phyloP scores from a whole-genome alignment of 2,797 vertebrate genomes.

The Enteromius trimaculatus region DNA sequence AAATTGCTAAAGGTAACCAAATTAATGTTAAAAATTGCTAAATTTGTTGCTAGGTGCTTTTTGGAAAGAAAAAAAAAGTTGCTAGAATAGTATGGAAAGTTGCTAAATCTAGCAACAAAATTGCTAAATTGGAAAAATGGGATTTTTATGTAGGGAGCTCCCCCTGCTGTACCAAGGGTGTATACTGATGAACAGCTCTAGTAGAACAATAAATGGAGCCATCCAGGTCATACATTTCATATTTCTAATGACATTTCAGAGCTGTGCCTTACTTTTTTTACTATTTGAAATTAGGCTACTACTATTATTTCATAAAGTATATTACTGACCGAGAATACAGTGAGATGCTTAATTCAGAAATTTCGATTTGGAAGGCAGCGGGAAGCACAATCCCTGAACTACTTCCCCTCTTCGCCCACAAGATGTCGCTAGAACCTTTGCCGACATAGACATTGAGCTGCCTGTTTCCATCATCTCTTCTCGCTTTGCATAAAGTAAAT shows the following conservation, averaged over 20 bases:
- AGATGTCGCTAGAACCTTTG: slow-evolving; percentile 20
- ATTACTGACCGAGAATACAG: not conserved
- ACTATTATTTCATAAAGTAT: not conserved
- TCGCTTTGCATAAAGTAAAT: not conserved
- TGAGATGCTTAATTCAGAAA: not conserved
- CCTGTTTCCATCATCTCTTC: not conserved
- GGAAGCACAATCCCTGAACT: not conserved
- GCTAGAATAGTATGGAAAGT: too few species aligned
- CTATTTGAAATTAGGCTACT: not conserved
- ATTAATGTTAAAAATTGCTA: too few species aligned
- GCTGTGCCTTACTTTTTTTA: not conserved
- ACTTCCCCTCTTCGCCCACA: not conserved
- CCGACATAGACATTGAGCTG: not conserved
- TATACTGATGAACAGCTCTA: not conserved
- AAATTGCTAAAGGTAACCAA: too few species aligned
- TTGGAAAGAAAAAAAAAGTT: too few species aligned
- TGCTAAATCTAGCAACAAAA: too few species aligned
- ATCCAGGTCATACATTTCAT: not conserved
- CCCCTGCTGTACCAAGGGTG: not conserved
- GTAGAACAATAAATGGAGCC: not conserved
- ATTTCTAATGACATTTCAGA: not conserved
- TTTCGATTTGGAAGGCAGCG: not conserved
- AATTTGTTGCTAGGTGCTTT: too few species aligned
- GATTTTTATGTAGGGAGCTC: not conserved
- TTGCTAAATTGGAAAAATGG: not conserved